A percentile compares a stretch with the other conserved stretches of the same genome.
Conservation (phyloP, 1,140 invertebrate genomes). For the Samia ricini region DNA sequence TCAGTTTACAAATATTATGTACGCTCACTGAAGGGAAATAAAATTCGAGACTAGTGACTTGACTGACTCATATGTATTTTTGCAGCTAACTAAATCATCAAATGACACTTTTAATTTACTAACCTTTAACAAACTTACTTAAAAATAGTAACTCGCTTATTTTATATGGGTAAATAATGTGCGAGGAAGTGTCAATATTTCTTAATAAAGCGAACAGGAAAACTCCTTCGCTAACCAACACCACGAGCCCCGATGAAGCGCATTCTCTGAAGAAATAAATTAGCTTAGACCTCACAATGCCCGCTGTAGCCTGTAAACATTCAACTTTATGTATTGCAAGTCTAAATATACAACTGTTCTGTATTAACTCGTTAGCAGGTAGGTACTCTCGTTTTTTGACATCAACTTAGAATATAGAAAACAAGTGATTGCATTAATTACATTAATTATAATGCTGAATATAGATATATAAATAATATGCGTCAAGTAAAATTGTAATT, state of each 20-base stretch:
- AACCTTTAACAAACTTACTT: neutral
- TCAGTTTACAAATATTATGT: neutral
- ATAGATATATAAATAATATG: no score
- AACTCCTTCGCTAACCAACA: neutral
- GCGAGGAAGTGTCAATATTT: constrained; percentile 15
- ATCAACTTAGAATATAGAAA: neutral
- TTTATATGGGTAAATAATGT: neutral
- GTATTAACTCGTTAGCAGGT: constrained; percentile 5
- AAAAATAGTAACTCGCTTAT: neutral
- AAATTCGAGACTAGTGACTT: neutral
- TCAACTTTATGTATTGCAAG: constrained; percentile 56
- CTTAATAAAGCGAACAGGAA: constrained; percentile 1
- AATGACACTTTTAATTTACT: constrained; percentile 8
- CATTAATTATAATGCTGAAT: no score
- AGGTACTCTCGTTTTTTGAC: constrained; percentile 16
- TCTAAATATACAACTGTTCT: constrained; percentile 38
- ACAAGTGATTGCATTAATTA: no score
- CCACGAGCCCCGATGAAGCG: neutral
- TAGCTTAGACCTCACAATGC: constrained; percentile 50
- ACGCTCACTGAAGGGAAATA: neutral
- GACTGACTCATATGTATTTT: neutral
- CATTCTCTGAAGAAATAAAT: constrained; percentile 41
- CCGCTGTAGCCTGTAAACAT: constrained; percentile 36
- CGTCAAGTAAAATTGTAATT: no score
- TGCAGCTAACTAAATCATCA: constrained; percentile 1